Conservation (phyloP, 2,113 vertebrate genomes). For the Acrocephalus arundinaceus region DNA sequence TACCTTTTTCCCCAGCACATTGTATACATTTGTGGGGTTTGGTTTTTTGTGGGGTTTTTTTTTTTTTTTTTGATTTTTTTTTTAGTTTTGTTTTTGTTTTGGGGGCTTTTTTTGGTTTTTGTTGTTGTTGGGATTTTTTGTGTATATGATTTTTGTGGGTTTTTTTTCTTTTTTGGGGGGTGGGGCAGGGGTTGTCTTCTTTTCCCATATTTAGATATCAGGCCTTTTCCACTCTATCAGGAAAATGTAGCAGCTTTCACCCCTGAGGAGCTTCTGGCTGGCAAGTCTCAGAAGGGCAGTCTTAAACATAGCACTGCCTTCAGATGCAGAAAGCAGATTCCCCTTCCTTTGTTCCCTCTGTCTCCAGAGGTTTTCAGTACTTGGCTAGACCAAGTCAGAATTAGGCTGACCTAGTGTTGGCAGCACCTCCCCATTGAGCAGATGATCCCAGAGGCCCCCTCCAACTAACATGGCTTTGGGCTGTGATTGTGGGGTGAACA, state of each 20-base stretch:
- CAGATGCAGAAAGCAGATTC: not conserved
- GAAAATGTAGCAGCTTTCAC: not conserved
- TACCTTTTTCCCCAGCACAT: not conserved
- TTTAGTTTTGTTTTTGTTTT: not conserved
- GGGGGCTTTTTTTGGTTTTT: not conserved
- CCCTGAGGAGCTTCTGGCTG: not conserved
- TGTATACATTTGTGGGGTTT: not conserved
- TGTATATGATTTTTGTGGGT: not conserved
- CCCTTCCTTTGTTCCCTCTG: not conserved
- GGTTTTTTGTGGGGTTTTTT: not conserved
- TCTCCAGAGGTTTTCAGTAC: not conserved
- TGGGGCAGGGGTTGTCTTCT: not conserved
- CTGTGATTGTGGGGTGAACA: not conserved
- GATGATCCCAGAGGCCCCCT: not conserved
- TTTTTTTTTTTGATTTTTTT: no score
- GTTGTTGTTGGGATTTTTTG: not conserved
- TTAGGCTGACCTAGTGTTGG: not conserved
- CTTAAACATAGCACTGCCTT: not conserved
- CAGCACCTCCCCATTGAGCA: not conserved
- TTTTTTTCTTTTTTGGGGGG: not conserved
- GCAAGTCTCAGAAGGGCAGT: not conserved
- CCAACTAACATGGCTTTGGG: not conserved
- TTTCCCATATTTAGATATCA: not conserved
- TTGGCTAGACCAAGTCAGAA: not conserved
- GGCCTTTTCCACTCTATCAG: not conserved